Evolutionary conservation across 64 coral and sea anemone species (phyloP), one percentile per base, ranked within the genome.

Genomic region (Dendrophyllia cribrosa): DNA sequence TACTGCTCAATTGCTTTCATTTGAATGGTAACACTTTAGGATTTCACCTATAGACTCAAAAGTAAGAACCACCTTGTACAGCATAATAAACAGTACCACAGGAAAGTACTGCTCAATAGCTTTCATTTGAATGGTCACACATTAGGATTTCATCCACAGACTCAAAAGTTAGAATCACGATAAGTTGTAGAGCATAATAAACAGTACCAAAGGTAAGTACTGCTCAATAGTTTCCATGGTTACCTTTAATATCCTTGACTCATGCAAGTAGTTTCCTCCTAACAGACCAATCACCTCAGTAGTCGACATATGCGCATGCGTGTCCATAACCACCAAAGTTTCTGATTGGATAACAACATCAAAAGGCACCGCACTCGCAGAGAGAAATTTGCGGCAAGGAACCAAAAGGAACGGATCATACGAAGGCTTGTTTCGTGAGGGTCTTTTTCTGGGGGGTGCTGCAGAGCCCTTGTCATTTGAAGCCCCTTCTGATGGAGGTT

Each of bases 211-310:
- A 34, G 34, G 34, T 2, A 34, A 34, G 34, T 34, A 34, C 34
- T 34, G 34, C 34, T 34, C 34, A 34, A 34, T 34, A 34, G 34
- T 34, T 34, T 34, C 34, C 34, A 34, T 72, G 16, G 17, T 1
- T 91, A 94, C 95, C 95, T 94, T 89, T 17, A 97, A 64, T 17
- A 75, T 69, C 13, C 88, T 88, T 48, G 87, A 51, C 10, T 66
- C 87, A 49, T 59, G 86, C 47, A 55, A 94, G 47, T 97, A 97
- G 66, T 55, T 87, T 62, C 95, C 95, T 7, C 95, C 95, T 20
- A 97, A 58, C 22, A 97, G 79, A 34, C 95, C 95, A 88, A 97
- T 97, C 21, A 97, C 91, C 75, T 97, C 95, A 19, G 92, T 94
- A 23, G 95, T 94, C 44, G 95, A 97, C 88, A 97, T 85, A 25